Evolutionary conservation across 2,888 invertebrate species (phyloP).

Genomic region (Nebria salina): DNA sequence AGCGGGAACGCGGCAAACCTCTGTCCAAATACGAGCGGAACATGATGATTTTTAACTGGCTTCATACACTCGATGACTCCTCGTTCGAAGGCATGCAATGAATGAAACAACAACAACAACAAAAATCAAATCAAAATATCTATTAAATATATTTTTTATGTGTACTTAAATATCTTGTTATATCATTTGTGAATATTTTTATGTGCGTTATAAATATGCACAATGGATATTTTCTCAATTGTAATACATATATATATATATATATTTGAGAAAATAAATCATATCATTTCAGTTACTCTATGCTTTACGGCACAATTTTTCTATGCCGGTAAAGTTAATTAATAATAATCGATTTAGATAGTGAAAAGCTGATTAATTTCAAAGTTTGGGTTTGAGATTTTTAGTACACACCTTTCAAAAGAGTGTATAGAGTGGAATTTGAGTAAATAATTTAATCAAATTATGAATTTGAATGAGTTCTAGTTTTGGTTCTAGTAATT

Average conservation of each 20-base stretch:
- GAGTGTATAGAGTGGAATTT: too few relatives aligned
- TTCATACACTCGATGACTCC: constrained; percentile 85
- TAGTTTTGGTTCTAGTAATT: too few relatives aligned
- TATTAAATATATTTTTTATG: constrained; percentile 21
- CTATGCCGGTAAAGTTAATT: neutral
- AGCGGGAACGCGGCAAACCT: constrained; percentile 83
- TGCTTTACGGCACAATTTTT: neutral
- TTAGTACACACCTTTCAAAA: too few relatives aligned
- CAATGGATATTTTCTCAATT: constrained; percentile 34
- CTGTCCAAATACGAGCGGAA: constrained; percentile 91
- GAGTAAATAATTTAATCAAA: too few relatives aligned
- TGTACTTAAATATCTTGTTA: constrained; percentile 30
- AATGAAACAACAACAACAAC: constrained; percentile 28
- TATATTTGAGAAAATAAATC: constrained; percentile 35
- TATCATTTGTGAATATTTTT: constrained; percentile 33
- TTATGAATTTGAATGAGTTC: too few relatives aligned
- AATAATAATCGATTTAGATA: too few relatives aligned
- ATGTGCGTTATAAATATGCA: constrained; percentile 43
- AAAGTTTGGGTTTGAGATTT: too few relatives aligned
- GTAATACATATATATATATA: constrained; percentile 13
- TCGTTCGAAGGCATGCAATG: constrained; percentile 65
- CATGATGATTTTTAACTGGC: constrained; percentile 96
- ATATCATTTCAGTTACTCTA: constrained; percentile 39
- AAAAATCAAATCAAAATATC: constrained; percentile 31
- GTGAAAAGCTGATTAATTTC: too few relatives aligned